These are phyloP conservation scores for Brachyptera putata DNA, from an alignment of 2,888 invertebrate species.

Conservation along the genomic window DNA sequence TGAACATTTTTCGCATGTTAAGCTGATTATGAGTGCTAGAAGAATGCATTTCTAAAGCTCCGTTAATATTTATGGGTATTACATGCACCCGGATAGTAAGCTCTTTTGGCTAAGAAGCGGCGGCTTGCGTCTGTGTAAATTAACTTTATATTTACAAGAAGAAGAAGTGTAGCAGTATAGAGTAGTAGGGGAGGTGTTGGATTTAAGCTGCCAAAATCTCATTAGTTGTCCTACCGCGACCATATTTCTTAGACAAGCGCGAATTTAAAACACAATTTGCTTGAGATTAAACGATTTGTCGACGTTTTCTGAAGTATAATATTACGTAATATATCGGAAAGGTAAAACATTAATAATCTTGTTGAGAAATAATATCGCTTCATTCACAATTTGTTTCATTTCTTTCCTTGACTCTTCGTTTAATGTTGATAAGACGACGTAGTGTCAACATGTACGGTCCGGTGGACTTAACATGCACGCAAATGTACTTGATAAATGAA, in stretches of 20 bases:
- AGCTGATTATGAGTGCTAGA: slow-evolving; percentile 51
- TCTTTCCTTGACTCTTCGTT: no score
- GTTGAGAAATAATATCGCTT: no score
- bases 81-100: slow-evolving; percentile 41
- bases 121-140: not conserved
- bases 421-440: no score
- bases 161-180: not conserved
- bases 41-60: slow-evolving; percentile 43
- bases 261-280: not conserved
- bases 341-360: no score
- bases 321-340: no score
- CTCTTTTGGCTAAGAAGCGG: not conserved
- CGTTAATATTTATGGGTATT: slow-evolving; percentile 49
- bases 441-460: no score
- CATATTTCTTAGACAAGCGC: not conserved
- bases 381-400: no score
- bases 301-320: no score
- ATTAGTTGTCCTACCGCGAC: not conserved
- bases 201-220: slow-evolving; percentile 6
- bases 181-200: slow-evolving; percentile 4
- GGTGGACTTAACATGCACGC: no score
- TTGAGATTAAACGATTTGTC: not conserved
- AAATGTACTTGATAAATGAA: no score
- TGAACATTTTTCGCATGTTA: slow-evolving; percentile 37
- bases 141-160: not conserved